Conservation (phyloP, 2,888 invertebrate species). For the Eupithecia dodoneata region DNA sequence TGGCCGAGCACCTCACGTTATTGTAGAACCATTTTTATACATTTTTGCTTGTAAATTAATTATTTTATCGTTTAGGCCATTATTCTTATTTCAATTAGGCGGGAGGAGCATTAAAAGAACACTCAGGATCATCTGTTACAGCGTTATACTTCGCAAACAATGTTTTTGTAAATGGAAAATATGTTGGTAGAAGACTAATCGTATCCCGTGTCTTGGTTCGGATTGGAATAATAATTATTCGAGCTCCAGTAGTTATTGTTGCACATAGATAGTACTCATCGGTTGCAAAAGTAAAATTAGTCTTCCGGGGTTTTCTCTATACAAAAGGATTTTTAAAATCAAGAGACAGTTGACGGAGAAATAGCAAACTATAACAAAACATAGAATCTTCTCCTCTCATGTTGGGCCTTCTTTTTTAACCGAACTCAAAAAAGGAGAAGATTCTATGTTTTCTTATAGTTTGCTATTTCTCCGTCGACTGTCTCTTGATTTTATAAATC, state of each 20-base stretch:
- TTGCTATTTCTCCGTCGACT: too few species aligned
- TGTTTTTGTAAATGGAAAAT: background rate
- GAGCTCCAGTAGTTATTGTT: background rate
- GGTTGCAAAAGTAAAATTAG: background rate
- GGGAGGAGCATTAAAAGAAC: background rate
- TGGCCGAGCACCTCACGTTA: background rate
- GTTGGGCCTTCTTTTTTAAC: too few species aligned
- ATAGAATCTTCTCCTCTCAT: too few species aligned
- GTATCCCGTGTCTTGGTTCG: background rate
- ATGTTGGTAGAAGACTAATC: background rate
- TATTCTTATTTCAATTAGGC: constrained; percentile 6
- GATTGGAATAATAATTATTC: background rate
- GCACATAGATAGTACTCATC: background rate
- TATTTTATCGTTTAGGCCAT: constrained; percentile 5
- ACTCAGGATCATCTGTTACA: constrained; percentile 1
- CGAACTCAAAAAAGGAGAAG: too few species aligned
- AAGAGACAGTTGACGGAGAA: too few species aligned
- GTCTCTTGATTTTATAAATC: too few species aligned
- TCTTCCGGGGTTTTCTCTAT: too few species aligned
- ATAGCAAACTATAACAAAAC: too few species aligned
- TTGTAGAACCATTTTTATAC: background rate
- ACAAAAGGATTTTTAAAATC: too few species aligned
- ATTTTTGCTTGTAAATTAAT: background rate
- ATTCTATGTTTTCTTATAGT: too few species aligned
- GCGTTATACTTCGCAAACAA: background rate